Conservation (phyloP, 2,888 invertebrate genomes). For the Metacarcinus magister region DNA sequence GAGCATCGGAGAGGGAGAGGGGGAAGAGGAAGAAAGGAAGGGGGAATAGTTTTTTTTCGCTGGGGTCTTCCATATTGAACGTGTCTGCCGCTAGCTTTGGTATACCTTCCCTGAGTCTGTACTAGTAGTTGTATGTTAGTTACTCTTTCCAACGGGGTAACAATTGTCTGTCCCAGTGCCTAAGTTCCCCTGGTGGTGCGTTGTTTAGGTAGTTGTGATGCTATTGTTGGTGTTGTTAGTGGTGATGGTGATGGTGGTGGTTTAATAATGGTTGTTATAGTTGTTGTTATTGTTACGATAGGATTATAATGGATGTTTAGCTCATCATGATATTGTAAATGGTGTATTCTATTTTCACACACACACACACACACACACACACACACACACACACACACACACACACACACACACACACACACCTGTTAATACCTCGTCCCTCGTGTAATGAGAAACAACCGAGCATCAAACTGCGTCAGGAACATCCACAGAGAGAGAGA, state of each 20-base stretch:
- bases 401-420: not conserved
- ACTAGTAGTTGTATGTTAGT: not conserved
- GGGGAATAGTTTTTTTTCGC: not conserved
- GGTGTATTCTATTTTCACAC: not conserved
- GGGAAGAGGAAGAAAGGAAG: not conserved
- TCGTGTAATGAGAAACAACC: too few species aligned
- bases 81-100: not conserved
- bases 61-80: not conserved
- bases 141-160: not conserved
- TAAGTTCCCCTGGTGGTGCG: not conserved
- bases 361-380: not conserved
- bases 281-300: not conserved
- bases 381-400: not conserved
- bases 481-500: too few species aligned
- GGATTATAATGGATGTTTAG: not conserved
- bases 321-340: not conserved
- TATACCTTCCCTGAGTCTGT: not conserved
- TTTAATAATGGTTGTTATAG: not conserved
- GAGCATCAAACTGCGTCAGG: too few species aligned
- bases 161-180: not conserved
- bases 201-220: not conserved
- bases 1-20: too few species aligned
- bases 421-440: too few species aligned
- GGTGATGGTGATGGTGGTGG: not conserved
- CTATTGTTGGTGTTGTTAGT: not conserved